A percentile compares a stretch with the other conserved stretches of the same genome.
Evolutionary conservation across 2,113 vertebrate genomes (phyloP).

Genomic region (Mungos mungo): DNA sequence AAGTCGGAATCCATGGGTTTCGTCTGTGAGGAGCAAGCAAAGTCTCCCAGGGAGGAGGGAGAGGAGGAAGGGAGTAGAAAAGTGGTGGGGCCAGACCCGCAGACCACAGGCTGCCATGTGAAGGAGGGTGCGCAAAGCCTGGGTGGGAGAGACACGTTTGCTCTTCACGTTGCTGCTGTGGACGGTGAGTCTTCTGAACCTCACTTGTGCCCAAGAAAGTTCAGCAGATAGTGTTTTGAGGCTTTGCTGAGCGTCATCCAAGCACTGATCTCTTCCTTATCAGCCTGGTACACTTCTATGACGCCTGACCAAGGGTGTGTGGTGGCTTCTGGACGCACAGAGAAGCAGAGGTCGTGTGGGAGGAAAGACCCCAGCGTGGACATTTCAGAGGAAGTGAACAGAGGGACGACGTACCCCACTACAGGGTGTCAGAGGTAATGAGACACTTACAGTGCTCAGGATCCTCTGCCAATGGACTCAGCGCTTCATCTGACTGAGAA

Average conservation of each 20-base stretch:
- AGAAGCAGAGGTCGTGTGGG: background rate
- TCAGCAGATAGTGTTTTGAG: background rate
- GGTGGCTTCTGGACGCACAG: background rate
- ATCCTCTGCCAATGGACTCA: conserved; percentile 50
- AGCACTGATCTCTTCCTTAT: background rate
- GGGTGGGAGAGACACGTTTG: background rate
- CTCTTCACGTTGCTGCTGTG: background rate
- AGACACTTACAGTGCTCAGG: conserved; percentile 33
- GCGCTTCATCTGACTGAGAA: conserved; percentile 62
- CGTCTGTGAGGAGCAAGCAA: background rate
- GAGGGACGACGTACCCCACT: background rate
- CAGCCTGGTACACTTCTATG: background rate
- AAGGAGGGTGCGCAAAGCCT: background rate
- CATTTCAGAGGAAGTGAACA: background rate
- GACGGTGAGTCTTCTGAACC: background rate
- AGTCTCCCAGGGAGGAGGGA: background rate
- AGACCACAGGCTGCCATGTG: too few relatives aligned
- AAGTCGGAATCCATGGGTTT: background rate
- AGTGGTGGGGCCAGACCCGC: background rate
- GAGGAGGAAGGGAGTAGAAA: background rate
- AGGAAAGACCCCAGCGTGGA: background rate
- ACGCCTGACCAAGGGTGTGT: background rate
- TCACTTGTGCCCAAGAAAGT: background rate
- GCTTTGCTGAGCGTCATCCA: background rate
- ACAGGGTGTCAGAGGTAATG: conserved; percentile 38